Percentiles rank a stretch among this genome's conserved stretches.
Conservation (phyloP, 2,113 vertebrate species). For the Turdus rufiventris region DNA sequence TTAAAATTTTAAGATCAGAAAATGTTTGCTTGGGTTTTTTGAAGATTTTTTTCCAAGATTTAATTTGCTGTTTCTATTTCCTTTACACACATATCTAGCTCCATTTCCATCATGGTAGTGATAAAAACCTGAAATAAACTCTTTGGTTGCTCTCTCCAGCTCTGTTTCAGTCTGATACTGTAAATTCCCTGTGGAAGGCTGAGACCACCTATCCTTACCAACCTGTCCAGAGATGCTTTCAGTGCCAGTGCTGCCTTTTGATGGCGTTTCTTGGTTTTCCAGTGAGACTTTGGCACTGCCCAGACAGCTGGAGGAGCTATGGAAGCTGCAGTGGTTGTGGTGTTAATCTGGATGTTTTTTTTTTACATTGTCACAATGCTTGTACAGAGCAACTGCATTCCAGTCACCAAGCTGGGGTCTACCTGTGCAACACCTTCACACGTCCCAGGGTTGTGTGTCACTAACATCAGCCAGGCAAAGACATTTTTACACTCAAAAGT, state of each 20-base stretch:
- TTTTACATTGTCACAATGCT: neutral
- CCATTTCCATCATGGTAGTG: neutral
- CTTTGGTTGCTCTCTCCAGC: neutral
- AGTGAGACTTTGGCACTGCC: neutral
- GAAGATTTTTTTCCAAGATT: neutral
- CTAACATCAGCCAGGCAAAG: neutral
- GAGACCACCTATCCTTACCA: accelerated
- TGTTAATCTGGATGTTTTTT: neutral
- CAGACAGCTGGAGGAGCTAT: neutral
- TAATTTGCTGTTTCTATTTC: neutral
- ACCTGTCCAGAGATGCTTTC: neutral
- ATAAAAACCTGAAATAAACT: neutral
- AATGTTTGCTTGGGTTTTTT: neutral
- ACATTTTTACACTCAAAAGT: neutral
- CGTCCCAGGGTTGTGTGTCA: neutral
- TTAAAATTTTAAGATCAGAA: neutral
- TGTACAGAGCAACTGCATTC: neutral
- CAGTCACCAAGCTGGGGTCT: neutral
- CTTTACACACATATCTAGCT: neutral
- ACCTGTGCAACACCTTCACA: neutral
- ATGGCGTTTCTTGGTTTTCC: neutral
- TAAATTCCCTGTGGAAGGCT: neutral
- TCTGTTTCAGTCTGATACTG: neutral
- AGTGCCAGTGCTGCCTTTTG: neutral
- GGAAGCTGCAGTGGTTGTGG: neutral